Conservation (phyloP, 2,888 invertebrate species). For the Amphipyra berbera region DNA sequence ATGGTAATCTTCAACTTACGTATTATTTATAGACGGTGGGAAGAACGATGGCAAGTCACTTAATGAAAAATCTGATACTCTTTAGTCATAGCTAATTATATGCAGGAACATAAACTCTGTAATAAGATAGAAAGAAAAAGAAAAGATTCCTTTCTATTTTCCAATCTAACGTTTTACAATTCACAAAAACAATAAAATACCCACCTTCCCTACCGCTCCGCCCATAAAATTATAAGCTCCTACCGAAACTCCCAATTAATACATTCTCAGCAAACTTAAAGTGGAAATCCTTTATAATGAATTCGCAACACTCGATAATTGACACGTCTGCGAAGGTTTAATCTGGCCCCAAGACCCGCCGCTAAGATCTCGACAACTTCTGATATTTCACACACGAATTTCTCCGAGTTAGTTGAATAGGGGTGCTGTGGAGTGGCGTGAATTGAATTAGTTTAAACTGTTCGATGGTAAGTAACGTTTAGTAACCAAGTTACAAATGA, state of each 20-base stretch:
- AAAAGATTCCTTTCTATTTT: neutral
- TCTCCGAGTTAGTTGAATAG: constrained; percentile 62
- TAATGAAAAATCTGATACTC: too few relatives aligned
- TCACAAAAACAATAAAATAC: neutral
- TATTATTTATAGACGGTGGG: too few relatives aligned
- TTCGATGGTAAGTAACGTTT: neutral
- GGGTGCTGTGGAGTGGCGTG: constrained; percentile 60
- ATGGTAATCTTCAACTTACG: too few relatives aligned
- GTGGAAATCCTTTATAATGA: constrained; percentile 67
- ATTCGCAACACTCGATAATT: constrained; percentile 77
- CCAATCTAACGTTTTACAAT: neutral
- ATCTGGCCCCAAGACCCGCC: constrained; percentile 65
- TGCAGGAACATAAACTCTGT: neutral
- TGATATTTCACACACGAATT: constrained; percentile 82
- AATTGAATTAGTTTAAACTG: constrained; percentile 10
- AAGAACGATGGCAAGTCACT: too few relatives aligned
- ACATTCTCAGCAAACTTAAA: constrained; percentile 38
- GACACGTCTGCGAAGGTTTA: constrained; percentile 75
- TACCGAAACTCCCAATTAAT: constrained; percentile 42
- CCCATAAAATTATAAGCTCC: constrained; percentile 32
- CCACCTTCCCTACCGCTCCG: neutral
- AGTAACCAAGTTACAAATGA: too few relatives aligned
- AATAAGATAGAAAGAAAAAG: neutral
- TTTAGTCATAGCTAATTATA: too few relatives aligned
- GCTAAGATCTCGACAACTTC: constrained; percentile 77